Evolutionary conservation across 2,113 vertebrate species (phyloP), one percentile per base, ranked within the genome.

Genomic region (Sceloporus undulatus): DNA sequence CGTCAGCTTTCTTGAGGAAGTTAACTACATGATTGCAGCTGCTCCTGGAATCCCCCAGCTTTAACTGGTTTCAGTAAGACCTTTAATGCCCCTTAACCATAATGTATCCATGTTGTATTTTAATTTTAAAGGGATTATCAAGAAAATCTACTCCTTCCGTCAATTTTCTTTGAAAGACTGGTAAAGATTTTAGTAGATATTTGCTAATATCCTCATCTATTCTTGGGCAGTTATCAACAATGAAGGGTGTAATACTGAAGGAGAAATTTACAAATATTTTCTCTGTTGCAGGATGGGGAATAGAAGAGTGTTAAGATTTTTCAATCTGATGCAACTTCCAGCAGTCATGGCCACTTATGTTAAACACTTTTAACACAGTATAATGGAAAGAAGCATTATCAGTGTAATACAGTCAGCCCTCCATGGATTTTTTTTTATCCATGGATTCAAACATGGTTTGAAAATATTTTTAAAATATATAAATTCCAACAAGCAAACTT

Each of bases 101-200:
- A 92, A 91, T 90, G 92, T 16, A 93, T 95, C 93, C 93, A 85
- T 94, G 88, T 90, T 95, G 93, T 84, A 95, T 92, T 94, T 92
- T 96, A 95, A 97, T 96, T 97, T 96, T 96, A 96, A 96, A 95
- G 94, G 96, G 95, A 97, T 96, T 95, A 97, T 96, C 87, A 93
- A 59, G 93, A 93, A 95, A 95, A 94, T 94, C 95, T 96, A 95
- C 94, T 84, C 89, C 93, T 97, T 96, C 95, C 94, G 88, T 95
- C 95, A 95, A 95, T 86, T 93, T 93, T 90, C 94, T 96, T 96
- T 93, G 95, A 96, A 97, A 96, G 96, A 91, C 0, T 89, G 94
- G 94, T 94, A 93, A 86, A 90, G 85, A 87, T 96, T 96, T 96
- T 93, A 93, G 94, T 90, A 94, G 93, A 91, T 96, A 95, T 93